Evolutionary conservation across 2,888 invertebrate species (phyloP), one percentile per base, ranked within the genome.

Genomic region (Sinodicranocentrus sp.): DNA sequence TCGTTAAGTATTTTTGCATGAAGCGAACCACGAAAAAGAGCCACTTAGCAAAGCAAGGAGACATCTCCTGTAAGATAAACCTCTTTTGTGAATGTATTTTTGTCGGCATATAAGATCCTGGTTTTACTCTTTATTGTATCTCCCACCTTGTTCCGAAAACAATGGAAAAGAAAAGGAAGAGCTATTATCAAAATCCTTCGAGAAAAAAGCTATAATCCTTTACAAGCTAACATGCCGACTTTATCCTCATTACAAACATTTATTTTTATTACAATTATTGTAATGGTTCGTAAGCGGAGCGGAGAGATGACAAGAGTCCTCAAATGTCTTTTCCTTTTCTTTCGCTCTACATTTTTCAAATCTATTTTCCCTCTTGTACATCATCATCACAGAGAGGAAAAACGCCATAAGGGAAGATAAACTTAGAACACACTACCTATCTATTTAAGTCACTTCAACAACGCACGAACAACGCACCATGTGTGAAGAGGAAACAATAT

Each of bases 191-290:
- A 73, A 52, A 76, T n/a, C 0, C 65, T 39, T 39, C 26, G 52
- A 67, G 61, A 67, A 48, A n/a, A n/a, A n/a, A n/a, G n/a, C n/a
- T n/a, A n/a, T n/a, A n/a, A 54, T 65, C 68, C 6, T 78, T 78
- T 78, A 39, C 65, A 17, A 39, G n/a, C 17, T 63, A 19, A 23
- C 63, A 63, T 63, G 63, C 65, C 65, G 65, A 65, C 65, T 65
- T 19, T 28, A 39, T 65, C 65, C 65, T 39, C 43, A 43, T 65
- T 65, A 28, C 33, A 6, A 48, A 5, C 48, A 48, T 5, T 33
- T 13, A n/a, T 28, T 61, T 61, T 43, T 65, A 43, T 43, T 65
- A 65, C 43, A 43, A 65, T 43, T 43, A 65, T 43, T 65, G 65
- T 43, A 43, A 65, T 43, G 65, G 21, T 65, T 65, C 39, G 23